Evolutionary conservation across 2,113 vertebrate genomes (phyloP).

Genomic region (Lathamus discolor): DNA sequence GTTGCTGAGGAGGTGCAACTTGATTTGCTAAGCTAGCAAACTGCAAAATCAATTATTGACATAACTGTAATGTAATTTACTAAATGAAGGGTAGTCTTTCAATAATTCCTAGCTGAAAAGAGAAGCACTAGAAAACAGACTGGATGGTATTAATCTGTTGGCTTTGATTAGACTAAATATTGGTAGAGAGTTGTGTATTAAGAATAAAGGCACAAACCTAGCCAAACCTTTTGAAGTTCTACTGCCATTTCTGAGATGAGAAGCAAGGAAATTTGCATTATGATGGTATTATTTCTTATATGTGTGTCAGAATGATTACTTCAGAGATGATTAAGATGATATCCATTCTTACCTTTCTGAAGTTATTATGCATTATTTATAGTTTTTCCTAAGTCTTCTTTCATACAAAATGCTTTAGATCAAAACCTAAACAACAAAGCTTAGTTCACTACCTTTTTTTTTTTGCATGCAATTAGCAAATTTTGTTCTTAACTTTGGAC

Average conservation of each 20-base stretch:
- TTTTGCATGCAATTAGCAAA: constrained; percentile 52
- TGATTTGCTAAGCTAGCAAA: background rate
- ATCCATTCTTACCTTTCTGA: constrained; percentile 26
- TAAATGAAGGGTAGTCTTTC: background rate
- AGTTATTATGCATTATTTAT: constrained; percentile 12
- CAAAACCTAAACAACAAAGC: constrained; percentile 50
- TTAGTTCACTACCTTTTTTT: background rate
- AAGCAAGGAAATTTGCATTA: background rate
- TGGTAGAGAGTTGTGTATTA: background rate
- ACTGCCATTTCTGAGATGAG: background rate
- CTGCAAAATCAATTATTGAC: background rate
- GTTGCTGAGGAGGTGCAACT: background rate
- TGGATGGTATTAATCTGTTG: background rate
- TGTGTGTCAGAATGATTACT: background rate
- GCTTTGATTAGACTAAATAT: background rate
- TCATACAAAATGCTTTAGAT: background rate
- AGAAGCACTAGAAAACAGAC: background rate
- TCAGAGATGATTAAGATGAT: background rate
- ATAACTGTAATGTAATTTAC: background rate
- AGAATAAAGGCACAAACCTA: background rate
- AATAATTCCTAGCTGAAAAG: background rate
- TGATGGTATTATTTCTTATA: background rate
- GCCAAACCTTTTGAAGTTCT: background rate
- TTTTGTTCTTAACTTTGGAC: constrained; percentile 54
- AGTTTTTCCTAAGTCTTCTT: background rate